Conservation (phyloP, 1,140 invertebrate genomes). For the Ips nitidus region DNA sequence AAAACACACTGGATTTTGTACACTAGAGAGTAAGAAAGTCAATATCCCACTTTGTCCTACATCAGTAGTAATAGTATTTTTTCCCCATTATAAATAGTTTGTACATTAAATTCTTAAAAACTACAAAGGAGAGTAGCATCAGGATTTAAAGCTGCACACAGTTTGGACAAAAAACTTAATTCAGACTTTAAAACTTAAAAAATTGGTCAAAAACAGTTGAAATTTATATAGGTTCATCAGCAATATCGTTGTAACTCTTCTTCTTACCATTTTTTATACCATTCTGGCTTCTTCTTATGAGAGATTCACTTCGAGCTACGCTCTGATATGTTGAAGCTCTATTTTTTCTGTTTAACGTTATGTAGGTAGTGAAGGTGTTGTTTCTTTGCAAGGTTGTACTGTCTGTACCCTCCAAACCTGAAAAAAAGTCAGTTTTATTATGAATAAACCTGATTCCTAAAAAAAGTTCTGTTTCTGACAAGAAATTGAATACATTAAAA, state of each 20-base stretch:
- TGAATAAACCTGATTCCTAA: not conserved
- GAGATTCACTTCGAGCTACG: conserved; percentile 34
- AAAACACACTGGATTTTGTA: too few species aligned
- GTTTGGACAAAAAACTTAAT: too few species aligned
- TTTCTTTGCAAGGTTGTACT: conserved; percentile 60
- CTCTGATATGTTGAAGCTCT: conserved; percentile 38
- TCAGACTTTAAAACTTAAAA: not conserved
- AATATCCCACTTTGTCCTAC: too few species aligned
- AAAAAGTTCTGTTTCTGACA: too few species aligned
- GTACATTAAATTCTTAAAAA: too few species aligned
- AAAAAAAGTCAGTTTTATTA: conserved; percentile 15
- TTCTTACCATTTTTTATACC: conserved; percentile 8
- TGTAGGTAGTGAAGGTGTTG: conserved; percentile 66
- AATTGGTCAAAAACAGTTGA: not conserved
- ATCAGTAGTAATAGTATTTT: too few species aligned
- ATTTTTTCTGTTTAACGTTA: conserved; percentile 50
- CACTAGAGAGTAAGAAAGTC: too few species aligned
- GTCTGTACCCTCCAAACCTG: conserved; percentile 52
- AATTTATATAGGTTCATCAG: conserved; percentile 29
- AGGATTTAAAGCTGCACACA: too few species aligned
- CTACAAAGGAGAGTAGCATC: too few species aligned
- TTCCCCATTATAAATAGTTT: too few species aligned
- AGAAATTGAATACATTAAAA: too few species aligned
- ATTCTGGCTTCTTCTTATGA: conserved; percentile 29
- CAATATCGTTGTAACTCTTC: conserved; percentile 18